Percentiles rank a stretch among this genome's conserved stretches.
Conservation (phyloP, 2,797 vertebrate genomes). For the Poeciliopsis presidionis region DNA sequence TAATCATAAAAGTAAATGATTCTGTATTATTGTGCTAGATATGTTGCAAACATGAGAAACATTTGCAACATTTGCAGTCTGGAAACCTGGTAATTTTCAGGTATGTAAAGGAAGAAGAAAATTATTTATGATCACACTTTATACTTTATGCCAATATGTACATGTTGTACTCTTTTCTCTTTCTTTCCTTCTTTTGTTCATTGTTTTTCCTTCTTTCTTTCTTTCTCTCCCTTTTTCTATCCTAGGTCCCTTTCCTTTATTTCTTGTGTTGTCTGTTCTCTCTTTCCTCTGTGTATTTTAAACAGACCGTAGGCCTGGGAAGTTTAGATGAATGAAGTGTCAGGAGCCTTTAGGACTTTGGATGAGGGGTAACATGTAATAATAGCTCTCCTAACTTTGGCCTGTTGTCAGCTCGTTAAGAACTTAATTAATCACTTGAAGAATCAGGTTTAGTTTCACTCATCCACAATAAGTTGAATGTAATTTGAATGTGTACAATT, state of each 20-base stretch:
- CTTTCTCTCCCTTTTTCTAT: not conserved
- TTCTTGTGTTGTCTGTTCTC: not conserved
- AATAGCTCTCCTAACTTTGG: not conserved
- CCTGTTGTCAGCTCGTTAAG: not conserved
- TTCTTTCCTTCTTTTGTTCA: not conserved
- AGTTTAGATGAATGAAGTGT: not conserved
- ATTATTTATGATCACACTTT: not conserved
- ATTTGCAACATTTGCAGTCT: not conserved
- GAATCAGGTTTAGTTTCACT: constrained; percentile 25
- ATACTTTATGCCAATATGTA: not conserved
- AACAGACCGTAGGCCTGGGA: not conserved
- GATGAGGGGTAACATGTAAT: not conserved
- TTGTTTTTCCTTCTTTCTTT: not conserved
- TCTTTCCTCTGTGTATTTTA: not conserved
- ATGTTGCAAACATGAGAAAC: not conserved
- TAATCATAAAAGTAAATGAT: constrained; percentile 34
- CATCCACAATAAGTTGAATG: constrained; percentile 21
- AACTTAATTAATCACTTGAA: constrained; percentile 10
- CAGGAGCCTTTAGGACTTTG: not conserved
- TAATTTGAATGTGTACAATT: constrained; percentile 39
- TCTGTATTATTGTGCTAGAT: constrained; percentile 22
- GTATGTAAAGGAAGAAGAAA: not conserved
- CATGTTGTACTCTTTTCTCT: not conserved
- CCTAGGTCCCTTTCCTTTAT: not conserved
- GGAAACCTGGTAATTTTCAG: not conserved